Conservation (phyloP, 2,797 vertebrate species). For the Melanogrammus aeglefinus region DNA sequence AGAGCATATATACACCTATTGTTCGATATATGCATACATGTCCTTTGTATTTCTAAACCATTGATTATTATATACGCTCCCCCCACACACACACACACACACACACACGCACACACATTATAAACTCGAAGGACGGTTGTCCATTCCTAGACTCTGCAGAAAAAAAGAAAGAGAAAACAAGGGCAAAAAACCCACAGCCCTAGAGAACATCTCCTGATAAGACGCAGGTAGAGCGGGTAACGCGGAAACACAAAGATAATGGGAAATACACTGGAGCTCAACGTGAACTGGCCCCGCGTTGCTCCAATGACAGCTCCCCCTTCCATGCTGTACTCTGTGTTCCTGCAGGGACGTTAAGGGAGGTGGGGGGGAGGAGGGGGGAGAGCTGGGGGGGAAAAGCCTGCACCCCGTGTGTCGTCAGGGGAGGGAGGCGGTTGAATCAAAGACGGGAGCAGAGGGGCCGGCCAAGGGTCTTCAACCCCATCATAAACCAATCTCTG, state of each 20-base stretch:
- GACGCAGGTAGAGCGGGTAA: neutral
- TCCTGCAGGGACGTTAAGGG: neutral
- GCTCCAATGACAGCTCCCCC: too few relatives aligned
- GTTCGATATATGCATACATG: neutral
- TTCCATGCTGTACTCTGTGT: neutral
- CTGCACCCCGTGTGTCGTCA: neutral
- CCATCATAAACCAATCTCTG: neutral
- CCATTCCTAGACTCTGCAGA: neutral
- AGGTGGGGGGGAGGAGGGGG: neutral
- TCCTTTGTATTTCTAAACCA: neutral
- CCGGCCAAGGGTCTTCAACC: conserved; percentile 21
- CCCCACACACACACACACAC: too few relatives aligned
- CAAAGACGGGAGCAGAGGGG: conserved; percentile 12
- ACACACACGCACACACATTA: too few relatives aligned
- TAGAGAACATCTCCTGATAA: neutral
- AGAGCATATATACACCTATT: neutral
- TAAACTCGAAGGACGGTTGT: neutral
- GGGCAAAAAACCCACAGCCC: neutral
- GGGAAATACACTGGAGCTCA: neutral
- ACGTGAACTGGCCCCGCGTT: neutral
- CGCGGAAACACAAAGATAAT: neutral
- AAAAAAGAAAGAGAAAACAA: neutral
- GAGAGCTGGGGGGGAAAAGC: neutral
- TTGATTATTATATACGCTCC: neutral
- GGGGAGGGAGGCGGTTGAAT: conserved; percentile 11